phyloP scores from a whole-genome alignment of 2,797 vertebrate genomes.

The Pachyuromys duprasi region DNA sequence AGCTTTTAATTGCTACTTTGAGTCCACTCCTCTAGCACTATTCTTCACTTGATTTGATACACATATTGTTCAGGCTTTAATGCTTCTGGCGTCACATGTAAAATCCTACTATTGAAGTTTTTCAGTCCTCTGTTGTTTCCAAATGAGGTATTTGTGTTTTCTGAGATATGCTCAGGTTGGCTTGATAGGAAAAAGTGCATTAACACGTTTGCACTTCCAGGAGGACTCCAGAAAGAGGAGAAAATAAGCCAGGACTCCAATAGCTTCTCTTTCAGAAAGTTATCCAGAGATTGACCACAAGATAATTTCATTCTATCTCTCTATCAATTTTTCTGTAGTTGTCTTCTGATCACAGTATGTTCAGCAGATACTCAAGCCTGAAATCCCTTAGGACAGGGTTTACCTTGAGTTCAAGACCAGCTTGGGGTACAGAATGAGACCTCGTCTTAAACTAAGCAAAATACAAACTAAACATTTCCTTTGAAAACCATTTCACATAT shows the following conservation, averaged over 20 bases:
- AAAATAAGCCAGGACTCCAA: background rate
- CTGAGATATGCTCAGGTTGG: background rate
- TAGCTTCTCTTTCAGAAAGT: background rate
- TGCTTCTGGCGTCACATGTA: background rate
- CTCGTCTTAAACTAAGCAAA: background rate
- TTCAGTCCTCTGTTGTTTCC: background rate
- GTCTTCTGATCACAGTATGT: conserved; percentile 15
- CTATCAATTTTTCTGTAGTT: background rate
- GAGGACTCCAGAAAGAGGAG: background rate
- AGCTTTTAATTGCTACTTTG: conserved; percentile 19
- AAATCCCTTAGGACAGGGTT: background rate
- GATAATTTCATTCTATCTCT: background rate
- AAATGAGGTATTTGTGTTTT: conserved; percentile 7
- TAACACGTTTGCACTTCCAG: background rate
- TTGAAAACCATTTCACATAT: conserved; percentile 44
- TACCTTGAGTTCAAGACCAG: background rate
- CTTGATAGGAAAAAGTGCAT: background rate
- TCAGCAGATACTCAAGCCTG: background rate
- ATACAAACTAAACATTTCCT: conserved; percentile 22
- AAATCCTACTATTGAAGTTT: background rate
- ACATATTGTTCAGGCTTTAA: background rate
- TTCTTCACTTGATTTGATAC: background rate
- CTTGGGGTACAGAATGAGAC: background rate
- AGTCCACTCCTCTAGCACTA: background rate
- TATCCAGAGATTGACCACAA: background rate